Base-by-base conservation (phyloP, 1,140 invertebrate genomes). In the Panulirus ornatus region DNA sequence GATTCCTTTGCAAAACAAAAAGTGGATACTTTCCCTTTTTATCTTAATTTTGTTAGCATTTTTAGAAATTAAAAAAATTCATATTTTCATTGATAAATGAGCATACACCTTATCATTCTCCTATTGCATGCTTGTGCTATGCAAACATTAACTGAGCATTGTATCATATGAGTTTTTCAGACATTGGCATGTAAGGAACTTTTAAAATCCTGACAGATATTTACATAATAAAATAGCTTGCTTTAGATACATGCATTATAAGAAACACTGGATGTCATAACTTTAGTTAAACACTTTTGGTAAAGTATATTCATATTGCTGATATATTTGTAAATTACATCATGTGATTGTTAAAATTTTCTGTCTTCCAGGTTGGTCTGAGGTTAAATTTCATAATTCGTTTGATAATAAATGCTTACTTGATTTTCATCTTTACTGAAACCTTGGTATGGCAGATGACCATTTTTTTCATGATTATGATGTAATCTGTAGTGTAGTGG, bases 361-460 rank as follows among this genome's bases (percentile, higher is more conserved):
- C 5, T 47, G 58, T 66, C 58, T 66, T 66, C 58, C 58, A 66
- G 58, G 58, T 66, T 66, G 58, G 58, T 66, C 58, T 66, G 58
- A 27, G 22, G n/a, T 66, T 66, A 66, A 22, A 66, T 66, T 66
- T 66, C 58, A 66, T 66, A 66, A 66, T 27, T 66, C 22, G 30
- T 66, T 66, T 66, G 58, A 66, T 66, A 66, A 66, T 66, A 66
- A 66, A 66, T 66, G 58, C 58, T 66, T 66, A 27, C 22, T 63
- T 47, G n/a, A 66, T 30, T 30, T 30, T 66, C 22, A 66, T 66
- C n/a, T 66, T 66, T 5, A 66, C 30, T 66, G n/a, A 30, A 66
- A 66, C 58, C 58, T 27, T 66, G 1, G 44, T 47, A 47, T 47
- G 44, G 44, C 44, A 47, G 44, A 47, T 47, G 5, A 5, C 44